Conservation (phyloP, 2,113 vertebrate genomes). For the Nanorana parkeri region DNA sequence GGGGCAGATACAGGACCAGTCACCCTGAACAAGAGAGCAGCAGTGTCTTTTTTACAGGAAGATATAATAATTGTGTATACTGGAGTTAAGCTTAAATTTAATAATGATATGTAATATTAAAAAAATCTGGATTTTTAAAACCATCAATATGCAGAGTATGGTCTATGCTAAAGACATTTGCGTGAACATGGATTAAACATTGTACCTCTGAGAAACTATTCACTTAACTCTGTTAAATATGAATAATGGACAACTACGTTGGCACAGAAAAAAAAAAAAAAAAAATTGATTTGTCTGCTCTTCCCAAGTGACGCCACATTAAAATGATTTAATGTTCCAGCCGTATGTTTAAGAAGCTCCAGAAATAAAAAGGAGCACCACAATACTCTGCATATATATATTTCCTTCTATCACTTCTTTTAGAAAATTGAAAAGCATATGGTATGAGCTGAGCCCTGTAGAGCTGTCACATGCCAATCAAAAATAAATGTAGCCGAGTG, state of each 20-base stretch:
- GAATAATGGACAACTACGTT: constrained; percentile 1
- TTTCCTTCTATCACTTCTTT: not conserved
- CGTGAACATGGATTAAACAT: constrained; percentile 6
- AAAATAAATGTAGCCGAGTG: constrained; percentile 1
- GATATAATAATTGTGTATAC: no score
- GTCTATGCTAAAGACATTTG: not conserved
- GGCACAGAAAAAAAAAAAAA: constrained; percentile 13
- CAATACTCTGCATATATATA: not conserved
- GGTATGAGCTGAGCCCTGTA: not conserved
- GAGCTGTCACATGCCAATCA: constrained; percentile 49
- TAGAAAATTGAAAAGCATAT: constrained; percentile 35
- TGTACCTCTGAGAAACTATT: not conserved
- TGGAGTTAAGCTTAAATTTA: no score
- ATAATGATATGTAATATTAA: no score
- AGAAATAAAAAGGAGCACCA: constrained; percentile 15
- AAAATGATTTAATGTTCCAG: constrained; percentile 19
- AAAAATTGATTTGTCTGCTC: not conserved
- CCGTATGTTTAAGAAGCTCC: constrained; percentile 13
- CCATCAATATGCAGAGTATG: no score
- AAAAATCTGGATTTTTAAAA: no score
- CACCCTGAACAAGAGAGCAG: no score
- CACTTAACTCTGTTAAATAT: not conserved
- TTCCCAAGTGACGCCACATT: constrained; percentile 14
- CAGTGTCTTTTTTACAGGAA: no score
- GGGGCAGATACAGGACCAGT: no score